Percentiles rank a stretch among this genome's conserved stretches.
Evolutionary conservation across 2,113 vertebrate species (phyloP).

Genomic region (Excalfactoria chinensis): DNA sequence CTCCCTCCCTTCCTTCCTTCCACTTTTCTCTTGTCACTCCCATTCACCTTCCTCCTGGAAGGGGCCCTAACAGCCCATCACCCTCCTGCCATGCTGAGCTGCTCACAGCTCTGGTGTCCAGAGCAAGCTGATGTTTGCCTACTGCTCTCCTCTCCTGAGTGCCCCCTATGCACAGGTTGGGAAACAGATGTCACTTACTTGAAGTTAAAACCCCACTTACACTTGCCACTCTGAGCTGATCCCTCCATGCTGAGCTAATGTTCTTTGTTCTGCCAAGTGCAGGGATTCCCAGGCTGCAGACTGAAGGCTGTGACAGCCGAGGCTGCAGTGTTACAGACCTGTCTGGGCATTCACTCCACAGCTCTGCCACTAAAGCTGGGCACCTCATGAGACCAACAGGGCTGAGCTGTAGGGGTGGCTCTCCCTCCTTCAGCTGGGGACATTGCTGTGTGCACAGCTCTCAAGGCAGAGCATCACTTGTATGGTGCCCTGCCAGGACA

Average conservation of each 20-base stretch:
- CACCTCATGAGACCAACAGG: not conserved
- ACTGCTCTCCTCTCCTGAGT: rapidly evolving
- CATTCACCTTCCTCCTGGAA: not conserved
- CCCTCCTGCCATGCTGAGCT: not conserved
- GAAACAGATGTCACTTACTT: slow-evolving; percentile 22
- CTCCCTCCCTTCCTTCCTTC: too few species aligned
- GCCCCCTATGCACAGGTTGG: not conserved
- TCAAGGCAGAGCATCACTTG: not conserved
- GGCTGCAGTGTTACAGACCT: not conserved
- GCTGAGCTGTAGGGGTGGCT: not conserved
- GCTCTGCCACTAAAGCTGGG: not conserved
- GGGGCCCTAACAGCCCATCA: not conserved
- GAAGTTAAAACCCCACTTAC: slow-evolving; percentile 8
- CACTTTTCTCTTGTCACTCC: not conserved
- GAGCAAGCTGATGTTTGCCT: not conserved
- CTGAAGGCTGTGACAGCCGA: not conserved
- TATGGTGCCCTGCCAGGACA: too few species aligned
- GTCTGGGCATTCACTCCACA: not conserved
- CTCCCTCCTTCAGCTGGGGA: not conserved
- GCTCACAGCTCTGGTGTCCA: not conserved
- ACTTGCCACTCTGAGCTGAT: not conserved
- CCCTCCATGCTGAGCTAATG: not conserved
- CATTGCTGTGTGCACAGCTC: not conserved
- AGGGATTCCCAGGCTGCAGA: not conserved
- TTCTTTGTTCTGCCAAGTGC: not conserved